Percentiles rank a stretch among this genome's conserved stretches.
Conservation (phyloP, 2,113 vertebrate genomes). For the Platysternon megacephalum region DNA sequence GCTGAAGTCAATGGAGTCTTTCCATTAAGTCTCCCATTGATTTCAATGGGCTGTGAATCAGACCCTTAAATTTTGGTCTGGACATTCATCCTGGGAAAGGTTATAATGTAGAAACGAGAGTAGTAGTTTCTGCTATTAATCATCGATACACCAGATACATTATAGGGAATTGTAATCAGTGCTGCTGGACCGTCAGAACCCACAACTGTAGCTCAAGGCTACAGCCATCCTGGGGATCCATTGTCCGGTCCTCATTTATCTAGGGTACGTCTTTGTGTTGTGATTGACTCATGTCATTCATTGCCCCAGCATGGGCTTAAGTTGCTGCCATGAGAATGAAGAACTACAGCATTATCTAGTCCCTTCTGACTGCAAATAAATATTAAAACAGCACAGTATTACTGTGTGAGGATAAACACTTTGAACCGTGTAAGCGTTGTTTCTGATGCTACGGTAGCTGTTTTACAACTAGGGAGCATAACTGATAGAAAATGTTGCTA, state of each 20-base stretch:
- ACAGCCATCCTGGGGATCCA: neutral
- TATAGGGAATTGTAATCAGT: neutral
- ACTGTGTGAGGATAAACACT: neutral
- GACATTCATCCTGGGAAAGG: neutral
- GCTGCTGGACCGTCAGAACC: neutral
- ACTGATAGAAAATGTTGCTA: neutral
- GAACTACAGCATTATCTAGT: neutral
- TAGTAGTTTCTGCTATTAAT: neutral
- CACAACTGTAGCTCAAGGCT: neutral
- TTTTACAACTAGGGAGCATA: neutral
- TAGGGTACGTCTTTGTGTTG: neutral
- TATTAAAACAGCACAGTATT: rapidly evolving
- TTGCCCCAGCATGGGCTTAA: neutral
- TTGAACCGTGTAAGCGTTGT: neutral
- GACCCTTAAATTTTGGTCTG: neutral
- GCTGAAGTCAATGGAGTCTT: neutral
- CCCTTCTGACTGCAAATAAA: neutral
- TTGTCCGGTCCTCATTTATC: neutral
- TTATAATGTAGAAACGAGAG: neutral
- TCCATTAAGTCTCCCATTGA: neutral
- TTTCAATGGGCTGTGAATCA: neutral
- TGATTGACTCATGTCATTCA: neutral
- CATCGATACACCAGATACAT: neutral
- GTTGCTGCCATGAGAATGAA: neutral
- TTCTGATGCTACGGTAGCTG: neutral